These are phyloP conservation scores for Phyllopteryx taeniolatus DNA, from an alignment of 2,113 vertebrate species.

Conservation along the genomic window DNA sequence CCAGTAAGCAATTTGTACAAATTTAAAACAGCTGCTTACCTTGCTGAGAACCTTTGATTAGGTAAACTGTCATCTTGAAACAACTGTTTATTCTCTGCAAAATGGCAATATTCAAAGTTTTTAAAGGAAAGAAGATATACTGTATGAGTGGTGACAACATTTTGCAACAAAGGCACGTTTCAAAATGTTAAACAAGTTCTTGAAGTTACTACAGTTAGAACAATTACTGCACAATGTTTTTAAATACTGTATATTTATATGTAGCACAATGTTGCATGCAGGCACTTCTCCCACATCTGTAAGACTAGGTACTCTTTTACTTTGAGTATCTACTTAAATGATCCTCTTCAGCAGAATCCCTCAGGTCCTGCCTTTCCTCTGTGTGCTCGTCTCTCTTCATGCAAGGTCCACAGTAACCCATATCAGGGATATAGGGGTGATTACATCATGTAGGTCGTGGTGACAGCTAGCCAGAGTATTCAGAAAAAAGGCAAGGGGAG, in stretches of 20 bases:
- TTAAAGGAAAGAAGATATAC: too few relatives aligned
- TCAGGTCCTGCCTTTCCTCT: constrained; percentile 13
- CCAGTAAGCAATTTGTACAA: not conserved
- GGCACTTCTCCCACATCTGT: not conserved
- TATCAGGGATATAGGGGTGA: constrained; percentile 69
- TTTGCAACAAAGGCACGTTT: not conserved
- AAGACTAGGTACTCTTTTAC: constrained; percentile 8
- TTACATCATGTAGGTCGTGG: constrained; percentile 74
- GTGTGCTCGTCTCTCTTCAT: constrained; percentile 31
- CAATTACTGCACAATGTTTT: not conserved
- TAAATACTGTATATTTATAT: not conserved
- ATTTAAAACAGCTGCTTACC: not conserved
- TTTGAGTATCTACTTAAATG: constrained; percentile 33
- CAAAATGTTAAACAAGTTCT: not conserved
- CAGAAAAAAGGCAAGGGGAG: constrained; percentile 46
- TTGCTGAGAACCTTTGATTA: not conserved
- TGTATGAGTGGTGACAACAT: not conserved
- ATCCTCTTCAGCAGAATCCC: constrained; percentile 35
- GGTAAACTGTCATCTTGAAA: not conserved
- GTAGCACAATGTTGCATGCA: not conserved
- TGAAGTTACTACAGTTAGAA: not conserved
- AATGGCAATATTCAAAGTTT: too few relatives aligned
- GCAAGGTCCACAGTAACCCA: constrained; percentile 51
- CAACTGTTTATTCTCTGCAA: not conserved
- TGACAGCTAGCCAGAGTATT: constrained; percentile 67